Percentiles rank a stretch among this genome's conserved stretches.
phyloP scores from a whole-genome alignment of 92 coral and sea anemone genomes.

The Parazoanthus swiftii region DNA sequence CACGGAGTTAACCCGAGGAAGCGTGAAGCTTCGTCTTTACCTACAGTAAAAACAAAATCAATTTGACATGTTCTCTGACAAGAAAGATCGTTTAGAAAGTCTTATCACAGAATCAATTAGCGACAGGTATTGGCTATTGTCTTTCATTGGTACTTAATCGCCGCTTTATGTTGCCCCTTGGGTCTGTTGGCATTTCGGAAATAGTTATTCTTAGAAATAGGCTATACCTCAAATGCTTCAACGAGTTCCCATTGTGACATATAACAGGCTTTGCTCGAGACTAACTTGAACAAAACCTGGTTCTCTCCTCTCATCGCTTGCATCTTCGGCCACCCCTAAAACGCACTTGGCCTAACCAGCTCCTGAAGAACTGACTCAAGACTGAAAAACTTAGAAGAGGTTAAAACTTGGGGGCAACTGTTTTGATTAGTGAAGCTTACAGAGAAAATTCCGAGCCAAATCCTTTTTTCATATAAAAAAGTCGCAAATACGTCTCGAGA shows the following conservation, averaged over 20 bases:
- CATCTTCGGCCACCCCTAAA: constrained; percentile 9
- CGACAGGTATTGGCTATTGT: neutral
- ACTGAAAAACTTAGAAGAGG: neutral
- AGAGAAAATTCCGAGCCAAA: neutral
- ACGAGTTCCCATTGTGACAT: constrained; percentile 30
- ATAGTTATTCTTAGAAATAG: constrained; percentile 25
- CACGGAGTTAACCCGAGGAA: neutral
- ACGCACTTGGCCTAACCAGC: neutral
- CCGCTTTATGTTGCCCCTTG: constrained; percentile 6
- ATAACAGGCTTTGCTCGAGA: constrained; percentile 18
- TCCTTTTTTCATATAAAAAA: neutral
- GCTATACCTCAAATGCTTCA: constrained; percentile 15
- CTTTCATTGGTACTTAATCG: constrained; percentile 23
- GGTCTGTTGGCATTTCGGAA: constrained; percentile 39
- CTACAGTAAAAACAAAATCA: constrained; percentile 1
- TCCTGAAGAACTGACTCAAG: neutral
- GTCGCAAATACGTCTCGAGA: neutral
- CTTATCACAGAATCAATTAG: neutral
- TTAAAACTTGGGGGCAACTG: neutral
- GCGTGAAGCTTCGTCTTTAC: neutral
- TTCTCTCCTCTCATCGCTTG: constrained; percentile 25
- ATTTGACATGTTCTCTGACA: neutral
- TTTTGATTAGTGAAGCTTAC: neutral
- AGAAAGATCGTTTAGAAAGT: neutral
- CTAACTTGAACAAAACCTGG: neutral